Evolutionary conservation across 2,888 invertebrate genomes (phyloP), one percentile per base, ranked within the genome.

Genomic region (Strigamia maritima): DNA sequence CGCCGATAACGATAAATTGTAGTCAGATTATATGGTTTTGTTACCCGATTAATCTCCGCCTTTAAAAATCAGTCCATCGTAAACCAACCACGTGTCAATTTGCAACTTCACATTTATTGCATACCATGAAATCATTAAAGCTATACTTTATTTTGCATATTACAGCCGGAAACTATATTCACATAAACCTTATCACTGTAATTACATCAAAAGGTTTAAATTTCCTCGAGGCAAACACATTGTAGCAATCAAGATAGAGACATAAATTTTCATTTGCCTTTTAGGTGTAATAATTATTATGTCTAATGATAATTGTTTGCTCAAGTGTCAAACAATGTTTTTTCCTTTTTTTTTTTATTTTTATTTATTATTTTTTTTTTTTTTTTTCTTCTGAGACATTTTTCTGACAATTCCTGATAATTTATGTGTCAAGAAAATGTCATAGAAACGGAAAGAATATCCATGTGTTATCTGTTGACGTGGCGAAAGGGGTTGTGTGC

Each of bases 171-270:
- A 49, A 49, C 49, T n/a, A 49, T 49, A 49, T n/a, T 49, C 49
- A 49, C 49, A 49, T n/a, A 49, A 49, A 49, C 49, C 49, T 49
- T 49, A 49, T 49, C 49, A 19, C 49, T 19, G 49, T 49, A 49
- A 49, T 49, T 49, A 49, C 49, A 49, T 49, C 49, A 49, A 49
- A 49, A 49, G 49, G 49, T 49, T 49, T 49, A 49, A 49, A 49
- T 49, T 49, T 49, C 49, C 49, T 49, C n/a, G n/a, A 49, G 49
- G 49, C 49, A 49, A 19, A 19, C 49, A 49, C 49, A 49, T 49
- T 49, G 49, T 49, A 49, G n/a, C 49, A 6, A 49, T 49, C 49
- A 49, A 16, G 49, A 49, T 49, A n/a, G 49, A 16, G n/a, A 49
- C 49, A 49, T 49, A 49, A 49, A 49, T 49, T 49, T 49, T 49